Conservation (phyloP, 2,797 vertebrate species). For the Menidia menidia region DNA sequence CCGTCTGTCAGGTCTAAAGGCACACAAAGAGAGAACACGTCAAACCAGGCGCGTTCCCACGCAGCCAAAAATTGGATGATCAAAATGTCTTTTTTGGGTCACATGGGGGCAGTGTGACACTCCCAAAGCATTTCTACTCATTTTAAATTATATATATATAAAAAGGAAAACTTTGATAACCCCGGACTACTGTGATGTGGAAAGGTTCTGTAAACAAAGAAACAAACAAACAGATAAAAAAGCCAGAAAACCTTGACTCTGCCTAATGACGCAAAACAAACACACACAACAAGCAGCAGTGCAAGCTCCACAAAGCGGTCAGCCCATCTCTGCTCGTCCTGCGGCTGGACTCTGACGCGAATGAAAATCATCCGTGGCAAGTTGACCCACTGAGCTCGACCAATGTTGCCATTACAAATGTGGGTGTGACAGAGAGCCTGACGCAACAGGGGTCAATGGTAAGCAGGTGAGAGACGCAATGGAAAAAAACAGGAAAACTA, state of each 20-base stretch:
- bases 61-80: not conserved
- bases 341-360: constrained; percentile 33
- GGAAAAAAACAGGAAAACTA: not conserved
- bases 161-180: too few relatives aligned
- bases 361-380: not conserved
- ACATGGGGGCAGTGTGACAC: constrained; percentile 11
- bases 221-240: too few relatives aligned
- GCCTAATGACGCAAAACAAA: not conserved
- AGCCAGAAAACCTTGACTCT: too few relatives aligned
- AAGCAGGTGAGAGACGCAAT: constrained; percentile 5
- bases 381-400: not conserved
- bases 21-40: not conserved
- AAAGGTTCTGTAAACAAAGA: too few relatives aligned
- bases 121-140: too few relatives aligned
- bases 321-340: not conserved
- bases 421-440: not conserved
- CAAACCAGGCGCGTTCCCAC: not conserved
- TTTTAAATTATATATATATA: too few relatives aligned
- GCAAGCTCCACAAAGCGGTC: not conserved
- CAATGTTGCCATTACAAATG: constrained; percentile 1
- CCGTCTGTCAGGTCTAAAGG: constrained; percentile 85
- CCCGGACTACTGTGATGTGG: too few relatives aligned
- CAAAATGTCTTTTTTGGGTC: not conserved
- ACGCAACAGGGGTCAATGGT: not conserved
- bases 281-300: not conserved